These are phyloP conservation scores for Plestiodon gilberti DNA, from an alignment of 2,113 vertebrate species.

Conservation along the genomic window DNA sequence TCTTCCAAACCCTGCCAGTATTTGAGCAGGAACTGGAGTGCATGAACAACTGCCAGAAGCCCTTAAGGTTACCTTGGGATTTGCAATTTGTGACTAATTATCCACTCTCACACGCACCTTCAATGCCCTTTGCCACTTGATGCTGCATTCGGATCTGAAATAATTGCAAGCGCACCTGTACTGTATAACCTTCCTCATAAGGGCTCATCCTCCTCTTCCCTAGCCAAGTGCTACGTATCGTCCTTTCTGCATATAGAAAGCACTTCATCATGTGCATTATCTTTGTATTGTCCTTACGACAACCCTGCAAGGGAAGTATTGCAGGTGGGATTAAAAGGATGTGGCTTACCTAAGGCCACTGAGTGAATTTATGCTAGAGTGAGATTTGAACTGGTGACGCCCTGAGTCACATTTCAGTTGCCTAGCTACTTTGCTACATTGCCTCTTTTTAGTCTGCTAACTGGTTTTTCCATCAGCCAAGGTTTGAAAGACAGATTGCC, in stretches of 20 bases:
- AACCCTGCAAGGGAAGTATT: too few relatives aligned
- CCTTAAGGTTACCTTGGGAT: conserved; percentile 19
- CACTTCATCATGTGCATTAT: too few relatives aligned
- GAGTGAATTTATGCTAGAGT: too few relatives aligned
- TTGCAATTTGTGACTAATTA: conserved; percentile 31
- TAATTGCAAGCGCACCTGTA: conserved; percentile 43
- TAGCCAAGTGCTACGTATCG: neutral
- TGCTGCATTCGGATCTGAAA: conserved; percentile 51
- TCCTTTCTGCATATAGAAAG: too few relatives aligned
- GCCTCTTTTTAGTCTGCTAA: conserved; percentile 53
- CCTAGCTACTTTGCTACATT: too few relatives aligned
- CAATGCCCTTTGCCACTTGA: conserved; percentile 46
- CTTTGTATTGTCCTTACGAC: too few relatives aligned
- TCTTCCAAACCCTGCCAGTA: neutral
- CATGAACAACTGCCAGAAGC: neutral
- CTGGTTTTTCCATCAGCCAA: conserved; percentile 42
- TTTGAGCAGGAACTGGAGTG: neutral
- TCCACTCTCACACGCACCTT: conserved; percentile 27
- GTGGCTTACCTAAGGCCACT: too few relatives aligned
- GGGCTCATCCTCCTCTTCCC: conserved; percentile 4
- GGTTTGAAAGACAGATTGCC: conserved; percentile 35
- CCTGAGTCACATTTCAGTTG: too few relatives aligned
- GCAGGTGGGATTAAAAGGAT: too few relatives aligned
- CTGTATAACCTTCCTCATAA: conserved; percentile 56
- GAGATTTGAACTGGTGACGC: too few relatives aligned